phyloP scores from a whole-genome alignment of 2,888 invertebrate genomes.

The Phytoseiulus persimilis region DNA sequence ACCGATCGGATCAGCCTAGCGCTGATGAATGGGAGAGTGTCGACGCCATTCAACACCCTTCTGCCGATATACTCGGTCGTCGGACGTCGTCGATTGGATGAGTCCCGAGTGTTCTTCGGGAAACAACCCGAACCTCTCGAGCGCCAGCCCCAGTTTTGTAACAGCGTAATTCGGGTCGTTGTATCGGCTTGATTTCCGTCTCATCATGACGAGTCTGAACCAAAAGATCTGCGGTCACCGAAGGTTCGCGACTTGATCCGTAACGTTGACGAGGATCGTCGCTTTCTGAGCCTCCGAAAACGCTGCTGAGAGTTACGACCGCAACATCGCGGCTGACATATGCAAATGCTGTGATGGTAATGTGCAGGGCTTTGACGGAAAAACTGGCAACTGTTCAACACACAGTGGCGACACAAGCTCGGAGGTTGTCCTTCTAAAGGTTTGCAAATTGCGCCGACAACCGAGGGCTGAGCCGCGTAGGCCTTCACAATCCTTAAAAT shows the following conservation, averaged over 20 bases:
- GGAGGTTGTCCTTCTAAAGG: not conserved
- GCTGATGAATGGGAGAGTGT: not conserved
- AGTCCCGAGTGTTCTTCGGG: constrained; percentile 5
- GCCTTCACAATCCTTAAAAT: too few relatives aligned
- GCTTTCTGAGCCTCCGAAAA: not conserved
- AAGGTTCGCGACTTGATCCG: not conserved
- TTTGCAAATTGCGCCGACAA: not conserved
- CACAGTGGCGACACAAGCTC: not conserved
- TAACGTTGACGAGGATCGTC: not conserved
- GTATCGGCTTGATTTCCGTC: not conserved
- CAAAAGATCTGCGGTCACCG: too few relatives aligned
- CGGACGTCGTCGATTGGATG: not conserved
- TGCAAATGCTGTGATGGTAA: not conserved
- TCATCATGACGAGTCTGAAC: too few relatives aligned
- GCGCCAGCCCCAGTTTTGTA: not conserved
- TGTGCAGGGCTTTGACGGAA: not conserved
- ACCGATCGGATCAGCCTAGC: not conserved
- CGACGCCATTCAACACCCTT: not conserved
- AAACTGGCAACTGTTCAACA: not conserved
- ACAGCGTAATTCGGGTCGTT: not conserved
- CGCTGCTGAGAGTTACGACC: not conserved
- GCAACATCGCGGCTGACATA: not conserved
- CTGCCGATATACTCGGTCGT: not conserved
- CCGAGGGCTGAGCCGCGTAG: not conserved
- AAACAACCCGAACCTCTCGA: not conserved